phyloP scores from a whole-genome alignment of 2,888 invertebrate species.

The Polyommatus iphigenia region DNA sequence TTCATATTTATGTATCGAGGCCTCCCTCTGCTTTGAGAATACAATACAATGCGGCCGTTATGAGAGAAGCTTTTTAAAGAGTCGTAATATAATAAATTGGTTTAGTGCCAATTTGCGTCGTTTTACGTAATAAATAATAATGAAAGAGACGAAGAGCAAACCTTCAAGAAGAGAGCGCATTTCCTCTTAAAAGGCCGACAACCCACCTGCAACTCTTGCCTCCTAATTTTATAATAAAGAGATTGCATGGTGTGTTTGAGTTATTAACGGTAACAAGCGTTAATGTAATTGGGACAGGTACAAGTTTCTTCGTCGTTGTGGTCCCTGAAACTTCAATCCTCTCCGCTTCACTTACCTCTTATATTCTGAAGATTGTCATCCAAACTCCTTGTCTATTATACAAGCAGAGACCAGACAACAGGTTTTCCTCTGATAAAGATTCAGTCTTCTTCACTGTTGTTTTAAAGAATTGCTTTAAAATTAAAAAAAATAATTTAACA shows the following conservation, averaged over 20 bases:
- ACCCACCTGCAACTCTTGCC: too few species aligned
- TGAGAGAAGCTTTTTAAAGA: slow-evolving; percentile 35
- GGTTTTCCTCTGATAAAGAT: not conserved
- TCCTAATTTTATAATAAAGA: too few species aligned
- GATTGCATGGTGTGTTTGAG: too few species aligned
- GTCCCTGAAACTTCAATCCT: too few species aligned
- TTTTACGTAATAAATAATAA: not conserved
- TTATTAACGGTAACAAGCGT: not conserved
- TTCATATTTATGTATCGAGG: slow-evolving; percentile 34
- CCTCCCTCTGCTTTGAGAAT: slow-evolving; percentile 34
- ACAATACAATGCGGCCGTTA: slow-evolving; percentile 36
- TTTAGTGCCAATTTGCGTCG: not conserved
- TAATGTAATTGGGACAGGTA: not conserved
- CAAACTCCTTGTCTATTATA: not conserved
- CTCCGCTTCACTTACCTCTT: too few species aligned
- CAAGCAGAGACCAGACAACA: too few species aligned
- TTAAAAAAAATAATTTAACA: too few species aligned
- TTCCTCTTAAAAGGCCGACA: too few species aligned
- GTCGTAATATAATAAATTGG: not conserved
- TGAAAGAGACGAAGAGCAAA: not conserved
- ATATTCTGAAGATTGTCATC: not conserved
- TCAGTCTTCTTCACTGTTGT: not conserved
- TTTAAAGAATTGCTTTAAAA: not conserved
- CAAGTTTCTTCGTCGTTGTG: too few species aligned
- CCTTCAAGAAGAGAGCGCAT: too few species aligned